Conservation (phyloP, 2,797 vertebrate species). For the Eleutherodactylus coqui region DNA sequence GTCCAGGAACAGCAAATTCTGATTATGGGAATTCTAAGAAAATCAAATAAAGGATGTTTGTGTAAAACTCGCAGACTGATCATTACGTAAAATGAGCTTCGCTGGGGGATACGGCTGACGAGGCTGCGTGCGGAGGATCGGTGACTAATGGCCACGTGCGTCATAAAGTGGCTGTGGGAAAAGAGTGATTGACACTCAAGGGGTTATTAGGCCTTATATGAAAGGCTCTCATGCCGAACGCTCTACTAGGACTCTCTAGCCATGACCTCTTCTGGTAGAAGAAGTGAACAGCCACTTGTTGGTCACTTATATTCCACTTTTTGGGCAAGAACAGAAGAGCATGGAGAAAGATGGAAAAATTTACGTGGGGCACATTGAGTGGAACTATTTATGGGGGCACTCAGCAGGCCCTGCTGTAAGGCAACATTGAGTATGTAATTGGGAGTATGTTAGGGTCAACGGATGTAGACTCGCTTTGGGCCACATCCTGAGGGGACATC, state of each 20-base stretch:
- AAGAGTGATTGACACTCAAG: not conserved
- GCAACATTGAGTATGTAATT: too few species aligned
- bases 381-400: not conserved
- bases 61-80: constrained; percentile 54
- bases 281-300: not conserved
- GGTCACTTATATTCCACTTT: not conserved
- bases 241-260: not conserved
- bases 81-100: not conserved
- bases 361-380: too few species aligned
- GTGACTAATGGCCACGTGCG: too few species aligned
- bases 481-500: too few species aligned
- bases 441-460: too few species aligned
- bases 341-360: too few species aligned
- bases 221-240: not conserved
- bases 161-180: not conserved
- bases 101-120: not conserved
- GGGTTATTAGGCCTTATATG: not conserved
- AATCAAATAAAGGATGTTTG: constrained; percentile 54
- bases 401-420: not conserved
- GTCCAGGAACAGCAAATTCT: constrained; percentile 29
- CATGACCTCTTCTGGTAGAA: not conserved
- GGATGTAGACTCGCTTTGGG: too few species aligned
- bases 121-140: too few species aligned
- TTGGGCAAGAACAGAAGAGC: too few species aligned
- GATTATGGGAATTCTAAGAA: constrained; percentile 37